Evolutionary conservation across 2,797 vertebrate species (phyloP), one percentile per base, ranked within the genome.

Genomic region (Lerista edwardsae): DNA sequence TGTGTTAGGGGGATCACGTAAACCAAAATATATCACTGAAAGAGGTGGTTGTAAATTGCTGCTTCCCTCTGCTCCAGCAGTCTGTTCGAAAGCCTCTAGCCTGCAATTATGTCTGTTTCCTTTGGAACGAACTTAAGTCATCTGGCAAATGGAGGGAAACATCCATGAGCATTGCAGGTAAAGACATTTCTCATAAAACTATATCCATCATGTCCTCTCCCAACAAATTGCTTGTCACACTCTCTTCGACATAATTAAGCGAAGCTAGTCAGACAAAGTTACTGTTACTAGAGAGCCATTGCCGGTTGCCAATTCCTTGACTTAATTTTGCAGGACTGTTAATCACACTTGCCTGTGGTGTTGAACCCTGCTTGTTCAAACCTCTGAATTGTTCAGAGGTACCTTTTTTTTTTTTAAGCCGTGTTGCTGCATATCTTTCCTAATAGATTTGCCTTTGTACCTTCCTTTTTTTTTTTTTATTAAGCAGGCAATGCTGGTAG

Each of bases 21-120:
- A 75, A 39, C 34, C 68, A 71, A 76, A 55, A 15, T 76, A 47
- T 29, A 64, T 62, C 17, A 36, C 23, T 76, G 51, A 61, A 75
- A 62, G n/a, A n/a, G 4, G 34, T 61, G 57, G 31, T 25, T 51
- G 59, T 41, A 77, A 82, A 69, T n/a, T 23, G 73, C 23, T 34
- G 10, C 55, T 67, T 74, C 29, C 61, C 64, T 68, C 39, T 68
- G 8, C n/a, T 17, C 17, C 19, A 65, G 71, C 25, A 81, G 39
- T 19, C n/a, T 71, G 57, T 65, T 86, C 64, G 82, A 72, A 73
- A 72, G 27, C 74, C 67, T 81, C 21, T 29, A 76, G 84, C 84
- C 67, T 87, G 71, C 21, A 31, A 47, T 81, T 84, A 67, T 82
- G 77, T 91, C 87, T 91, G 80, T 91, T 91, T 92, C 84, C 89